Conservation (phyloP, 1,140 invertebrate species). For the Neodiprion lecontei region DNA sequence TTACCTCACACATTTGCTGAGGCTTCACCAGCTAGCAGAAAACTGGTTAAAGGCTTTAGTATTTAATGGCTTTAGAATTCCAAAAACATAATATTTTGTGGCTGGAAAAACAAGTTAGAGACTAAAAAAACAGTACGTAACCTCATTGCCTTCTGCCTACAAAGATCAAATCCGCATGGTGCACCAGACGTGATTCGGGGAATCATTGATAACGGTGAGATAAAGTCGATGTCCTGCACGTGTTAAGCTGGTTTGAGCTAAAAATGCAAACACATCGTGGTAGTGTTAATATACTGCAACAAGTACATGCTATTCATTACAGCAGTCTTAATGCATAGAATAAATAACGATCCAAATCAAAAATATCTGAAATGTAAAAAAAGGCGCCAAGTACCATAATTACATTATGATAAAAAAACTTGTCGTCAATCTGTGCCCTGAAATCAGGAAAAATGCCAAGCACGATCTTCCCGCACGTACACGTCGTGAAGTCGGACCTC, state of each 20-base stretch:
- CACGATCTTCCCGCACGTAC: too few relatives aligned
- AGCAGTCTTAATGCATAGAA: not conserved
- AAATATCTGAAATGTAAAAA: not conserved
- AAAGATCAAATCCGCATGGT: constrained; percentile 22
- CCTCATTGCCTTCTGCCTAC: constrained; percentile 19
- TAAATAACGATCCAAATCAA: not conserved
- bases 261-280: constrained; percentile 23
- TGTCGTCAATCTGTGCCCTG: too few relatives aligned
- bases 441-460: too few relatives aligned
- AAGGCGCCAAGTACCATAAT: too few relatives aligned
- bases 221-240: constrained; percentile 16
- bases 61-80: not conserved
- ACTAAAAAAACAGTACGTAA: not conserved
- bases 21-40: not conserved
- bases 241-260: constrained; percentile 21
- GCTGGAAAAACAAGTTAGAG: not conserved
- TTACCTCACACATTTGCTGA: constrained; percentile 1
- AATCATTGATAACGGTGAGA: constrained; percentile 15
- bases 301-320: constrained; percentile 12
- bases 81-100: not conserved
- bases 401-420: too few relatives aligned
- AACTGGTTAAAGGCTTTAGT: not conserved
- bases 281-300: constrained; percentile 19
- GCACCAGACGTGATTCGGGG: constrained; percentile 19
- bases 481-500: too few relatives aligned